phyloP scores from a whole-genome alignment of 2,888 invertebrate species.

The Megalurothrips usitatus region DNA sequence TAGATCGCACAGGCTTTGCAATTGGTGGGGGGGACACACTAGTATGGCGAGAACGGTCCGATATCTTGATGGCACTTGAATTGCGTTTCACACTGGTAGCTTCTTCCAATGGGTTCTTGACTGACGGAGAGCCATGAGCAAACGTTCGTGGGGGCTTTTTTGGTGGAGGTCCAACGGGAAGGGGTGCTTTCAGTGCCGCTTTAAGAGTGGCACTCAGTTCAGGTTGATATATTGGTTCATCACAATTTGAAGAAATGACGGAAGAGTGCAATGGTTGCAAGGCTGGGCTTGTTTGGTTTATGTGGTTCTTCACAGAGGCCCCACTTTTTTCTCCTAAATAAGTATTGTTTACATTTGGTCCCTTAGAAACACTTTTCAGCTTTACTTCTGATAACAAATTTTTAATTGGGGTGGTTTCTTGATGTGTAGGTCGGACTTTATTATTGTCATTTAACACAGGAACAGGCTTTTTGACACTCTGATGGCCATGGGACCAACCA shows the following conservation, averaged over 20 bases:
- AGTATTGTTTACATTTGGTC: constrained; percentile 3
- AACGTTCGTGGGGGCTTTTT: constrained; percentile 70
- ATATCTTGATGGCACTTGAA: constrained; percentile 31
- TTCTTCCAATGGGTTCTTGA: constrained; percentile 35
- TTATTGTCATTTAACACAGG: not conserved
- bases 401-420: not conserved
- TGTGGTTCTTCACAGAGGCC: constrained; percentile 1
- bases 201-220: constrained; percentile 56
- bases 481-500: not conserved
- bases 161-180: constrained; percentile 67
- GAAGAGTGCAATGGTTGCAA: not conserved
- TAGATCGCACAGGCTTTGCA: constrained; percentile 38
- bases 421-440: not conserved
- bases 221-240: constrained; percentile 12
- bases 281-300: constrained; percentile 22
- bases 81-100: constrained; percentile 16
- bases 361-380: not conserved
- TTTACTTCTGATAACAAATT: not conserved
- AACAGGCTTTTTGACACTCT: not conserved
- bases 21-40: constrained; percentile 32
- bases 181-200: constrained; percentile 60
- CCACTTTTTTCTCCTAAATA: constrained; percentile 28
- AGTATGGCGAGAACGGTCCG: not conserved
- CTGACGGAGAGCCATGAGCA: constrained; percentile 43
- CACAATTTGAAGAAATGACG: not conserved